A percentile compares a stretch with the other conserved stretches of the same genome.
These are phyloP conservation scores for Amblyjoppa proteus DNA, from an alignment of 2,888 invertebrate species.

Conservation along the genomic window DNA sequence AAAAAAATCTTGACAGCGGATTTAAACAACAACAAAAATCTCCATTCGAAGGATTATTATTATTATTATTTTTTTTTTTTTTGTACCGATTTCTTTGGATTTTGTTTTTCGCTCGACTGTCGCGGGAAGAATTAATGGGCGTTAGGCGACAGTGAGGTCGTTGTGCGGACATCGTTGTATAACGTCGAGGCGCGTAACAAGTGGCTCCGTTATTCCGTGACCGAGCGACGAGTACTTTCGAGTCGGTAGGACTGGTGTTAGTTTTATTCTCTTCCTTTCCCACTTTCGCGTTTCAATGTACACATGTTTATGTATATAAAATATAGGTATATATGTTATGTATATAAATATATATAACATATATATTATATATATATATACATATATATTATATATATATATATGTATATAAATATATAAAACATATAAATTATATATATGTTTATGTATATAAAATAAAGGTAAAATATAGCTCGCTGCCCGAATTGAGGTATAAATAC, in stretches of 20 bases:
- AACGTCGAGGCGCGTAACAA: constrained; percentile 76
- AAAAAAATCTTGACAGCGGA: not conserved
- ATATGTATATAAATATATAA: no score
- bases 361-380: no score
- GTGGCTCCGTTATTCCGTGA: constrained; percentile 75
- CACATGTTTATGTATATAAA: not conserved
- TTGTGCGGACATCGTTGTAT: constrained; percentile 47
- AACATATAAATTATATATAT: no score
- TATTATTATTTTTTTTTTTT: not conserved
- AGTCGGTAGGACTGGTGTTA: constrained; percentile 39
- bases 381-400: no score
- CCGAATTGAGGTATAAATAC: constrained; percentile 32
- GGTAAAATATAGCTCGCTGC: no score
- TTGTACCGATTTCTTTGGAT: not conserved
- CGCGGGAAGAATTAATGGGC: constrained; percentile 19
- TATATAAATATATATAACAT: no score
- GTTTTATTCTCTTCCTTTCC: constrained; percentile 42
- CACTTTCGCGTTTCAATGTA: constrained; percentile 2
- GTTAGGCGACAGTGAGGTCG: constrained; percentile 45
- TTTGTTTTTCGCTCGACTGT: not conserved
- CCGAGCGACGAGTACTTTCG: constrained; percentile 55
- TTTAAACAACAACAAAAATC: not conserved
- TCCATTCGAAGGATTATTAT: no score
- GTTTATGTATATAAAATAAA: no score
- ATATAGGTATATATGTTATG: no score